These are phyloP conservation scores for Trachops cirrhosus DNA, from an alignment of 2,797 vertebrate genomes.

Conservation along the genomic window DNA sequence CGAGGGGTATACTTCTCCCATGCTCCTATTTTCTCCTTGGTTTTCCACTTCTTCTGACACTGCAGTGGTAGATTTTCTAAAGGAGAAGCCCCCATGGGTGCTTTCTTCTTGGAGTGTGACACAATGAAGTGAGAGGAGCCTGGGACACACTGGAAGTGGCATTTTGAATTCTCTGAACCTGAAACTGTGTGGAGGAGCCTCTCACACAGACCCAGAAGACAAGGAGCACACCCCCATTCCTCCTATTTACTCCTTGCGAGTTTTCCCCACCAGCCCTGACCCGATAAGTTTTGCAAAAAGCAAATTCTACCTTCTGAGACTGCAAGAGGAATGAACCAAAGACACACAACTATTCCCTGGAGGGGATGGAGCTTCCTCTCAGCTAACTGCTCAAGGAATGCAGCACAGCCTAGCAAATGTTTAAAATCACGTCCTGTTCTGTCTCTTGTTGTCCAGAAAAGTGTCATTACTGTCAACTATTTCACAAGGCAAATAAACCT, in stretches of 20 bases:
- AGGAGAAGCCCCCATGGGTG: background rate
- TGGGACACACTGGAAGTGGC: background rate
- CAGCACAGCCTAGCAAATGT: slow-evolving; percentile 25
- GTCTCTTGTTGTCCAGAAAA: slow-evolving; percentile 50
- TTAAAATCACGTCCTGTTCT: slow-evolving; percentile 71
- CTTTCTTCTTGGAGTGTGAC: background rate
- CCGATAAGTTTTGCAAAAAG: background rate
- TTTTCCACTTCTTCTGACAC: slow-evolving; percentile 45
- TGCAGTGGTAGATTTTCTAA: background rate
- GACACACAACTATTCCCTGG: rapidly evolving
- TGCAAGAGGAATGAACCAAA: slow-evolving; percentile 62
- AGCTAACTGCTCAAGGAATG: slow-evolving; percentile 51
- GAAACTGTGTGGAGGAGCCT: slow-evolving; percentile 26
- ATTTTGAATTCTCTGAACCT: slow-evolving; percentile 69
- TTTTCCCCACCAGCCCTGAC: background rate
- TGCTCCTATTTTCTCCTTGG: background rate
- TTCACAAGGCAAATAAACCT: slow-evolving; percentile 76
- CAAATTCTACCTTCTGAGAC: slow-evolving; percentile 40
- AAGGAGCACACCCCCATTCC: background rate
- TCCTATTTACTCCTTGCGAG: background rate
- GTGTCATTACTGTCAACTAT: slow-evolving; percentile 66
- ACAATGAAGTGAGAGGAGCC: background rate
- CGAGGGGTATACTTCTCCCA: background rate
- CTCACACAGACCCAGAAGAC: slow-evolving; percentile 29
- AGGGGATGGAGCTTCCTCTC: slow-evolving; percentile 29